Percentiles rank a stretch among this genome's conserved stretches.
These are phyloP conservation scores for Protobothrops mucrosquamatus DNA, from an alignment of 2,113 vertebrate genomes.

Conservation along the genomic window DNA sequence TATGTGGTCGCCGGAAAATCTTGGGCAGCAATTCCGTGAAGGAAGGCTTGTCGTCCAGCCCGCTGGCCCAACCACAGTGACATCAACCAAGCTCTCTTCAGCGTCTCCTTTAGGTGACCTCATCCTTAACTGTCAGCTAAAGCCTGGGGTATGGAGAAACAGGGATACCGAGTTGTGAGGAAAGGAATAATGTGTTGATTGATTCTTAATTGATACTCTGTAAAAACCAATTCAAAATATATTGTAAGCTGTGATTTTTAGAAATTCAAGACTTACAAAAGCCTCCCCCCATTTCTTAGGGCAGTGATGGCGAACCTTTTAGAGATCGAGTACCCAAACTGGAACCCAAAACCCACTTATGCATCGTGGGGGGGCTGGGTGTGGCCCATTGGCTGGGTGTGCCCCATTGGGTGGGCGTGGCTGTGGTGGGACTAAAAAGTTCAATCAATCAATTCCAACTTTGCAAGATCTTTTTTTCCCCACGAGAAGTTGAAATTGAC, in stretches of 20 bases:
- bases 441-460: no score
- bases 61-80: neutral
- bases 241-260: neutral
- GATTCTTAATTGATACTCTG: neutral
- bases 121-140: neutral
- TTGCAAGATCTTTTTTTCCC: no score
- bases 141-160: neutral
- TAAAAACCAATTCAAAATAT: neutral
- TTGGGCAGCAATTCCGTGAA: neutral
- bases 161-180: neutral
- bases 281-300: neutral
- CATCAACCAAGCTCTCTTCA: neutral
- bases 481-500: no score
- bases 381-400: no score
- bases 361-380: no score
- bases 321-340: no score
- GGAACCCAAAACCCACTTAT: no score
- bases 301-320: no score
- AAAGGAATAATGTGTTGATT: neutral
- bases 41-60: neutral
- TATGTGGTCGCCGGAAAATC: neutral
- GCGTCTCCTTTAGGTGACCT: neutral
- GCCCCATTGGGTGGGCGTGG: no score
- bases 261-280: neutral
- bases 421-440: no score